Evolutionary conservation across 1,140 invertebrate species (phyloP).

Genomic region (Delia radicum): DNA sequence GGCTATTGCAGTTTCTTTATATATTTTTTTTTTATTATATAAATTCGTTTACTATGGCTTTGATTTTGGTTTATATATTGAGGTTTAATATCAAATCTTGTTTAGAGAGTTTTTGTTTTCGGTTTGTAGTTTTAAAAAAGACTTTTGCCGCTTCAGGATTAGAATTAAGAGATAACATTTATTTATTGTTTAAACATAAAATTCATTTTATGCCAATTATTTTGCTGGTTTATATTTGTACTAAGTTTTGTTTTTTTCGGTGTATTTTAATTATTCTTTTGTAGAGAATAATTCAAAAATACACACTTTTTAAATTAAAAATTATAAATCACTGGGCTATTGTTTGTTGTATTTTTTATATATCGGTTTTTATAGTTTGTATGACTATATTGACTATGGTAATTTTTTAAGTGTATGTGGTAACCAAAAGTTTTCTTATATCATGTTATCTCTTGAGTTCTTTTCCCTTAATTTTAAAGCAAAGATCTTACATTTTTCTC

Average conservation of each 20-base stretch:
- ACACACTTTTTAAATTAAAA: conserved; percentile 28
- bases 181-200: not conserved
- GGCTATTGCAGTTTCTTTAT: conserved; percentile 27
- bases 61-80: not conserved
- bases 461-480: not conserved
- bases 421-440: not conserved
- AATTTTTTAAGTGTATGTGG: conserved; percentile 21
- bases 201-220: conserved; percentile 11
- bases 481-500: not conserved
- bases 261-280: conserved; percentile 37
- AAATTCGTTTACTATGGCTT: conserved; percentile 9
- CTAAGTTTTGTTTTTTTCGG: conserved; percentile 9
- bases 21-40: conserved; percentile 6
- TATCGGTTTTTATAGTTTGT: not conserved
- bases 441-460: too few species aligned
- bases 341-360: conserved; percentile 25
- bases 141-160: too few species aligned
- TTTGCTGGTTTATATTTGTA: conserved; percentile 21
- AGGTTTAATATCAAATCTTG: too few species aligned
- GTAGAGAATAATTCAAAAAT: conserved; percentile 49
- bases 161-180: not conserved
- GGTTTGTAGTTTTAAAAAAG: not conserved
- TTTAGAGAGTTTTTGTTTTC: not conserved
- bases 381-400: not conserved
- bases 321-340: conserved; percentile 55